Conservation (phyloP, 2,113 vertebrate genomes). For the Geococcyx californianus region DNA sequence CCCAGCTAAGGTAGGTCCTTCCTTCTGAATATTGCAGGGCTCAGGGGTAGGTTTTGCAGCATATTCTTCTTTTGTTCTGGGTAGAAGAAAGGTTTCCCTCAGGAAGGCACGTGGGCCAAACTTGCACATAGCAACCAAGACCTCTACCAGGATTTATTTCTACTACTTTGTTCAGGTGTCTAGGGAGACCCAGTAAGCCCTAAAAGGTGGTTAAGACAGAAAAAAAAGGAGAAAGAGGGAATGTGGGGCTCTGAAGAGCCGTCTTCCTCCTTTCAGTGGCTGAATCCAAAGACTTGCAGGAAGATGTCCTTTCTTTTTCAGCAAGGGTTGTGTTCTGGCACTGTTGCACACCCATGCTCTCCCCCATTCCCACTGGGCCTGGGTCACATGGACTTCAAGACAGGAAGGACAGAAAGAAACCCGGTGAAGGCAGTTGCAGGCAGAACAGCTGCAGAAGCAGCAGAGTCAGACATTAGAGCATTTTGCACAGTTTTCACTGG, state of each 20-base stretch:
- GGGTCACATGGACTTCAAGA: not conserved
- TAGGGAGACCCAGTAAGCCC: not conserved
- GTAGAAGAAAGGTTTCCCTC: not conserved
- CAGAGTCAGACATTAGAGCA: not conserved
- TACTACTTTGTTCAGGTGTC: not conserved
- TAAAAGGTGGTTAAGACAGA: not conserved
- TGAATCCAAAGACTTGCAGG: not conserved
- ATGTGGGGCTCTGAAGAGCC: not conserved
- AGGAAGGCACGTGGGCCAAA: not conserved
- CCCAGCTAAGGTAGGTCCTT: not conserved
- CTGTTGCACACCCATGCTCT: not conserved
- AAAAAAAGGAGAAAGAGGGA: not conserved
- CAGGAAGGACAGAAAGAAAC: not conserved
- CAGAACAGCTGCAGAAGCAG: slow-evolving; percentile 11
- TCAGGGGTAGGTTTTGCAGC: not conserved
- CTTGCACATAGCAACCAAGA: not conserved
- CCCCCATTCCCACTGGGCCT: not conserved
- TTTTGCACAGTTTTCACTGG: not conserved
- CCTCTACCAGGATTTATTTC: not conserved
- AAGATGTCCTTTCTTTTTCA: not conserved
- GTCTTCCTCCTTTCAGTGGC: not conserved
- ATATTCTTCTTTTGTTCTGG: not conserved
- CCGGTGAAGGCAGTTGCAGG: rapidly evolving
- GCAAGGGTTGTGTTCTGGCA: not conserved
- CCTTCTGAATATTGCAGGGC: not conserved